Conservation (phyloP, 2,888 invertebrate genomes). For the Invenusta paracnida region DNA sequence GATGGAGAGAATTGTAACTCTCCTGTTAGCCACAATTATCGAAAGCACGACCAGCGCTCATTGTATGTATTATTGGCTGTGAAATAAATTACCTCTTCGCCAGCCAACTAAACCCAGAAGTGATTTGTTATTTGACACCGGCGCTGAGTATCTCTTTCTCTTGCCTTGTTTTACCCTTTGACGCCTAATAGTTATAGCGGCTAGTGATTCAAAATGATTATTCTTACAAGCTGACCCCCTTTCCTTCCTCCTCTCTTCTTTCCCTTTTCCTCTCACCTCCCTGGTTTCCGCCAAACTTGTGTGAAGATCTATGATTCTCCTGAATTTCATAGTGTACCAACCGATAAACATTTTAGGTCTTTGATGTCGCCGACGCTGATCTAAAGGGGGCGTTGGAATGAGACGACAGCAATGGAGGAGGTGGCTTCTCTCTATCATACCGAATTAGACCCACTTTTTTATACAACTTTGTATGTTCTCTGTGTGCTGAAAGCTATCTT, state of each 20-base stretch:
- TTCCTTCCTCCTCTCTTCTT: background rate
- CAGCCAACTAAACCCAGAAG: background rate
- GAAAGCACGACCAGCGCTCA: background rate
- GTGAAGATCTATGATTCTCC: background rate
- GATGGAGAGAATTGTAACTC: too few relatives aligned
- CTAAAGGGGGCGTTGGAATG: background rate
- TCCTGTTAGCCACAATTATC: background rate
- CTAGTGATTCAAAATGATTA: background rate
- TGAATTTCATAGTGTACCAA: background rate
- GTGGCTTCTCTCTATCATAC: background rate
- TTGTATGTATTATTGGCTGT: background rate
- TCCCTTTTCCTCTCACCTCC: too few relatives aligned
- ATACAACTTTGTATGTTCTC: too few relatives aligned
- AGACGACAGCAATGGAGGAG: background rate
- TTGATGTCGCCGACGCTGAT: background rate
- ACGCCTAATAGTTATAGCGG: background rate
- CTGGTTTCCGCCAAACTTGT: background rate
- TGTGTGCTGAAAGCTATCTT: too few relatives aligned
- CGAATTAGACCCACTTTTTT: too few relatives aligned
- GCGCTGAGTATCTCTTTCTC: background rate
- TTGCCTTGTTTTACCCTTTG: background rate
- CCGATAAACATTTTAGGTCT: too few relatives aligned
- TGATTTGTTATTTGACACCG: conserved; percentile 4
- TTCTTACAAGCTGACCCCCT: background rate
- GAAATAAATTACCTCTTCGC: background rate